Evolutionary conservation across 2,113 vertebrate species (phyloP).

Genomic region (Bufo bufo): DNA sequence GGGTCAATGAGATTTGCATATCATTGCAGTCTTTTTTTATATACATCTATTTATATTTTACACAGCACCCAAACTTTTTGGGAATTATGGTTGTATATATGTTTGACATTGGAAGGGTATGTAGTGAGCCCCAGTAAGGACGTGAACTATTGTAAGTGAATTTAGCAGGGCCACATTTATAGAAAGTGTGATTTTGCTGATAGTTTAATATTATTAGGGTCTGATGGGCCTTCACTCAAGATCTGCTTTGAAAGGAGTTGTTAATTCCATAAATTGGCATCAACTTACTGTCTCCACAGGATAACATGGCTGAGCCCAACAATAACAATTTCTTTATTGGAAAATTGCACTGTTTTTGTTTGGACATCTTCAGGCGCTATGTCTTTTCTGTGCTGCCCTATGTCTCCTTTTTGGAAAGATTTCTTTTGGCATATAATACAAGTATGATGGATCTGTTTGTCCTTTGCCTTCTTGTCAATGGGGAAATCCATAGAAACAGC

Average conservation of each 20-base stretch:
- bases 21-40: too few species aligned
- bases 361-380: neutral
- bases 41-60: too few species aligned
- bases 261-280: neutral
- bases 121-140: neutral
- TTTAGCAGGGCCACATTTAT: too few species aligned
- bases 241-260: neutral
- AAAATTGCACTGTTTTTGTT: neutral
- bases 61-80: too few species aligned
- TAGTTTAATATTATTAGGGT: neutral
- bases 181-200: too few species aligned
- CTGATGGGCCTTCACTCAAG: neutral
- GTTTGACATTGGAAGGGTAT: neutral
- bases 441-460: slow-evolving; percentile 11
- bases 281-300: neutral
- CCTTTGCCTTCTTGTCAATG: neutral
- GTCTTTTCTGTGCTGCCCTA: neutral
- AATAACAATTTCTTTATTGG: neutral
- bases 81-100: neutral
- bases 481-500: neutral
- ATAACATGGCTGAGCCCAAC: neutral
- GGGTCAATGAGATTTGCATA: too few species aligned
- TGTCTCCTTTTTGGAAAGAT: neutral
- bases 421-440: neutral
- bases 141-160: neutral